phyloP scores from a whole-genome alignment of 2,113 vertebrate genomes.

The Cathartes aura region DNA sequence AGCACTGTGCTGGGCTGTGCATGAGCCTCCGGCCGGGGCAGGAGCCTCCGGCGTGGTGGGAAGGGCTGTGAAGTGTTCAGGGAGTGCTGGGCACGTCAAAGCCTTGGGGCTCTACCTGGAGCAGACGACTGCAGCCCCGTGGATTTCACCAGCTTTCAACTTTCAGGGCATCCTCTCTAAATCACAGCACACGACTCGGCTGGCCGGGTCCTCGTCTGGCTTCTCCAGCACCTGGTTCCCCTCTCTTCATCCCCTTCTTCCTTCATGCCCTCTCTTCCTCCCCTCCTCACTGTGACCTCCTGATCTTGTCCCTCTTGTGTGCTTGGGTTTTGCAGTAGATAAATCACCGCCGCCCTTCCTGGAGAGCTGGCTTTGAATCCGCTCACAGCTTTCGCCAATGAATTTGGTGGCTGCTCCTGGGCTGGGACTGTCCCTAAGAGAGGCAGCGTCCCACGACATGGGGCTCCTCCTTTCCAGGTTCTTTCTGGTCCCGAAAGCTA shows the following conservation, averaged over 20 bases:
- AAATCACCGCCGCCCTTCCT: background rate
- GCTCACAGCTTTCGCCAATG: rapidly evolving
- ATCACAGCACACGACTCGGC: background rate
- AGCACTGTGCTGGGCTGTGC: background rate
- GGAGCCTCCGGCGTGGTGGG: background rate
- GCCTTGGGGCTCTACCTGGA: background rate
- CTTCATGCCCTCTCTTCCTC: background rate
- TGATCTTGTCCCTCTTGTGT: background rate
- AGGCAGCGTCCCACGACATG: background rate
- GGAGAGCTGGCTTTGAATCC: background rate
- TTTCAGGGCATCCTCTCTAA: background rate
- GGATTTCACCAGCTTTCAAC: background rate
- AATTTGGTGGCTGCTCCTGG: background rate
- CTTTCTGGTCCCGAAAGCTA: background rate
- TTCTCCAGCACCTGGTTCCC: background rate
- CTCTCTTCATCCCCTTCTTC: background rate
- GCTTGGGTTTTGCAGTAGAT: background rate
- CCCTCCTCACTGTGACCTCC: background rate
- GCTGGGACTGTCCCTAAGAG: background rate
- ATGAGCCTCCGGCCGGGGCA: background rate
- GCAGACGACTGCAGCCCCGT: rapidly evolving
- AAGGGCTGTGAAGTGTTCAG: background rate
- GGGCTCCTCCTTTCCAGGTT: background rate
- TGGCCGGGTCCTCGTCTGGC: background rate
- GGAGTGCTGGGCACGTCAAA: background rate